Evolutionary conservation across 2,113 vertebrate genomes (phyloP).

Genomic region (Catharus bicknelli): DNA sequence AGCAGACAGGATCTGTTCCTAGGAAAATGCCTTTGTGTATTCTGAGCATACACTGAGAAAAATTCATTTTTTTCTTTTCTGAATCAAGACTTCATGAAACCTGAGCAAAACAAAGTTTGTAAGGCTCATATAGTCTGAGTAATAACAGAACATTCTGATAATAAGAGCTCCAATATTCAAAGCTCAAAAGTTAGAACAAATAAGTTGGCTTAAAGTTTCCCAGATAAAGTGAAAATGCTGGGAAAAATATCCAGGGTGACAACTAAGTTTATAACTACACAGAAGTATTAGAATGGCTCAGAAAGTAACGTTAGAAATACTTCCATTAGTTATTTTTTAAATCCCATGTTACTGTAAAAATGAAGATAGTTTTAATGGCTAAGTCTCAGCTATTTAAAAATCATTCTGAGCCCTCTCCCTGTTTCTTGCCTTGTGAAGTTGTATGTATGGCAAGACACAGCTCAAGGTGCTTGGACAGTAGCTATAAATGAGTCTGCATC

Average conservation of each 20-base stretch:
- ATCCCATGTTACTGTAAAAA: not conserved
- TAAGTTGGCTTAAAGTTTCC: not conserved
- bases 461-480: not conserved
- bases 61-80: not conserved
- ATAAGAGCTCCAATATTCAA: not conserved
- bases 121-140: not conserved
- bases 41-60: not conserved
- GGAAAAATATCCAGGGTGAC: not conserved
- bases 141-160: not conserved
- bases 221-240: not conserved
- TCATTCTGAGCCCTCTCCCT: not conserved
- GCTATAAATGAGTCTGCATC: not conserved
- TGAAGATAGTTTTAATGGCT: not conserved
- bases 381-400: not conserved
- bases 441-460: not conserved
- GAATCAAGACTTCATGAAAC: not conserved
- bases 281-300: not conserved
- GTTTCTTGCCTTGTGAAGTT: not conserved
- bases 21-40: not conserved
- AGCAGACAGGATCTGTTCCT: not conserved
- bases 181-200: not conserved
- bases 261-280: not conserved
- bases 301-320: not conserved
- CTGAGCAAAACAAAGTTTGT: not conserved
- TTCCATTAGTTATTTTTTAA: not conserved